Evolutionary conservation across 2,888 invertebrate species (phyloP).

Genomic region (Odontocolon sp.): DNA sequence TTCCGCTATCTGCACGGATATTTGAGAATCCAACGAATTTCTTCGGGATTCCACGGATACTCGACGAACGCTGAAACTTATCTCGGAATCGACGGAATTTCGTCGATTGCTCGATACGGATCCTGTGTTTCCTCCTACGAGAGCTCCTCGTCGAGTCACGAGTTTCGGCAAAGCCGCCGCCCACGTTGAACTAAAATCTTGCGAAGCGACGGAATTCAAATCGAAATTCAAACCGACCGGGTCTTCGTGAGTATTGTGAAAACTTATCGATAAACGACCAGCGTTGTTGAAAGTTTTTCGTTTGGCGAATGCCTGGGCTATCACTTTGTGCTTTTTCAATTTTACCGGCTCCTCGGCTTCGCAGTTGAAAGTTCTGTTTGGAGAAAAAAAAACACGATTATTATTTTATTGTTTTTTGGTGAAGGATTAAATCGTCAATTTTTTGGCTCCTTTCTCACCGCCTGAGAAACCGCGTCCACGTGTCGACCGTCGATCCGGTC

Average conservation of each 20-base stretch:
- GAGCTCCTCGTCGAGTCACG: slow-evolving; percentile 91
- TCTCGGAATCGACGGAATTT: slow-evolving; percentile 84
- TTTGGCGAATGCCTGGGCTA: slow-evolving; percentile 94
- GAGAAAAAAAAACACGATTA: neutral
- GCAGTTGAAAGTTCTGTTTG: slow-evolving; percentile 87
- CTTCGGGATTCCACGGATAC: slow-evolving; percentile 93
- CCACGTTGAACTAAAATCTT: slow-evolving; percentile 95
- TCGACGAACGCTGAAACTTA: slow-evolving; percentile 90
- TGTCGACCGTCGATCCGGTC: slow-evolving; percentile 91
- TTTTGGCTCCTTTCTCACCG: slow-evolving; percentile 83
- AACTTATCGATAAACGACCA: slow-evolving; percentile 92
- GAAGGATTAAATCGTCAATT: neutral
- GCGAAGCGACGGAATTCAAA: slow-evolving; percentile 88
- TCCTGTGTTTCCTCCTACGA: slow-evolving; percentile 85
- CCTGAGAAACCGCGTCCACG: slow-evolving; percentile 92
- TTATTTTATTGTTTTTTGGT: slow-evolving; percentile 17
- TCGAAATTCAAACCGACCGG: slow-evolving; percentile 92
- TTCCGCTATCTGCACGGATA: slow-evolving; percentile 92
- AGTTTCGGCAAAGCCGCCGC: slow-evolving; percentile 94
- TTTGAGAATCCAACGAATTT: slow-evolving; percentile 93
- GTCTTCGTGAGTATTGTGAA: slow-evolving; percentile 93
- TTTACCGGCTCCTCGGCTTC: slow-evolving; percentile 87
- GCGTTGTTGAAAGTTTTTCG: slow-evolving; percentile 92
- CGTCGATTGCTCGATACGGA: slow-evolving; percentile 83
- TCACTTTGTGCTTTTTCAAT: slow-evolving; percentile 93